phyloP scores from a whole-genome alignment of 2,113 vertebrate species.

The Montifringilla adamsi region DNA sequence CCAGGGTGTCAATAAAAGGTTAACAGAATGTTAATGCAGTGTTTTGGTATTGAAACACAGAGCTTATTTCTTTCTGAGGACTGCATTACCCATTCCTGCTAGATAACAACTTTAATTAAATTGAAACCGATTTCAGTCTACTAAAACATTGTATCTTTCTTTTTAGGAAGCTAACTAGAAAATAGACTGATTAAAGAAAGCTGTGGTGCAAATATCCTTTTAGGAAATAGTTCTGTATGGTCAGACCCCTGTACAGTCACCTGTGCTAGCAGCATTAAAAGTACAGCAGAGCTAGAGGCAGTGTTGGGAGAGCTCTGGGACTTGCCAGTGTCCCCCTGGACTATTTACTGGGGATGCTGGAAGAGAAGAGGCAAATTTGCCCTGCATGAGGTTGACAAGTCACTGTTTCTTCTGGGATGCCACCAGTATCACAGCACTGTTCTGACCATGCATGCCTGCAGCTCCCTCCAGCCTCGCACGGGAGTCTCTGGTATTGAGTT shows the following conservation, averaged over 20 bases:
- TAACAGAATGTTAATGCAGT: neutral
- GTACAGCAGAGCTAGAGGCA: neutral
- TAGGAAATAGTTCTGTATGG: neutral
- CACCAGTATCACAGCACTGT: neutral
- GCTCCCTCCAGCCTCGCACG: rapidly evolving
- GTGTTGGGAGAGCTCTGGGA: neutral
- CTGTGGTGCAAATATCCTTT: neutral
- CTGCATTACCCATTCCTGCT: neutral
- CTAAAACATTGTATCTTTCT: neutral
- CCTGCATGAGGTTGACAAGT: neutral
- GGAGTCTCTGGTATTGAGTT: neutral
- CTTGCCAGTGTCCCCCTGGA: neutral
- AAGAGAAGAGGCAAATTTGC: neutral
- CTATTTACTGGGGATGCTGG: neutral
- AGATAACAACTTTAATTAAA: neutral
- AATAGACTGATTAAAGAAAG: neutral
- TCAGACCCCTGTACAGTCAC: neutral
- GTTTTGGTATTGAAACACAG: neutral
- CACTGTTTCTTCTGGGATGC: neutral
- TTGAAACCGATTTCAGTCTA: neutral
- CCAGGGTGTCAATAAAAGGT: neutral
- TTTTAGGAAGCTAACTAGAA: neutral
- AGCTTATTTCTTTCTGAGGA: neutral
- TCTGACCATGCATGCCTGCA: neutral
- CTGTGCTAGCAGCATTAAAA: neutral